A percentile compares a stretch with the other conserved stretches of the same genome.
Conservation (phyloP, 2,113 vertebrate genomes). For the Anarhynchus alexandrinus region DNA sequence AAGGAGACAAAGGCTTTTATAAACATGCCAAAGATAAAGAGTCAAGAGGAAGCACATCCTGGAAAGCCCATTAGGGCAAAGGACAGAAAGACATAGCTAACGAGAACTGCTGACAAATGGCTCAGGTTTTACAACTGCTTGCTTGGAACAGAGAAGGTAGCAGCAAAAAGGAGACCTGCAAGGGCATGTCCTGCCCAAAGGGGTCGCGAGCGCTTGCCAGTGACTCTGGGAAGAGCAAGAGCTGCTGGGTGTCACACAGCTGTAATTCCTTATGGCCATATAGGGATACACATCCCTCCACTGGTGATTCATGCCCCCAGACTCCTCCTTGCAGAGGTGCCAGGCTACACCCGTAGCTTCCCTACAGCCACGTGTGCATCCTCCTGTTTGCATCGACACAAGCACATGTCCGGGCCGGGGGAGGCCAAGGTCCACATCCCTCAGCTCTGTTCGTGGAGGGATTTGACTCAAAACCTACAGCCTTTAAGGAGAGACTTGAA, state of each 20-base stretch:
- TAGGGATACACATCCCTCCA: neutral
- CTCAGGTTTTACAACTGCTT: neutral
- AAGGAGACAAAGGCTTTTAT: neutral
- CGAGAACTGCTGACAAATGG: neutral
- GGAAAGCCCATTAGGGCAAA: neutral
- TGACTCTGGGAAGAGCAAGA: neutral
- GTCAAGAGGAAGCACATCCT: neutral
- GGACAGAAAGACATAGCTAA: neutral
- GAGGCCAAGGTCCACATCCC: neutral
- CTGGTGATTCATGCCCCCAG: neutral
- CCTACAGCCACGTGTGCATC: accelerated
- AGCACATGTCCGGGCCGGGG: neutral
- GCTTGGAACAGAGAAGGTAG: neutral
- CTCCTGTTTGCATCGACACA: neutral
- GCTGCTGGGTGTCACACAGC: neutral
- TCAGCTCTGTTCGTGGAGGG: neutral
- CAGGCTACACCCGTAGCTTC: neutral
- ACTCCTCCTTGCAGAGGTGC: neutral
- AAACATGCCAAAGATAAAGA: neutral
- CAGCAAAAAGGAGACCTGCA: neutral
- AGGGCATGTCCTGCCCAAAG: neutral
- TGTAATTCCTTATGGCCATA: neutral
- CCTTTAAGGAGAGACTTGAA: neutral
- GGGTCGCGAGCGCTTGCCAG: neutral
- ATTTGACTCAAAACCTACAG: neutral